These are phyloP conservation scores for Meteorus cinctellus DNA, from an alignment of 2,888 invertebrate species.

Conservation along the genomic window DNA sequence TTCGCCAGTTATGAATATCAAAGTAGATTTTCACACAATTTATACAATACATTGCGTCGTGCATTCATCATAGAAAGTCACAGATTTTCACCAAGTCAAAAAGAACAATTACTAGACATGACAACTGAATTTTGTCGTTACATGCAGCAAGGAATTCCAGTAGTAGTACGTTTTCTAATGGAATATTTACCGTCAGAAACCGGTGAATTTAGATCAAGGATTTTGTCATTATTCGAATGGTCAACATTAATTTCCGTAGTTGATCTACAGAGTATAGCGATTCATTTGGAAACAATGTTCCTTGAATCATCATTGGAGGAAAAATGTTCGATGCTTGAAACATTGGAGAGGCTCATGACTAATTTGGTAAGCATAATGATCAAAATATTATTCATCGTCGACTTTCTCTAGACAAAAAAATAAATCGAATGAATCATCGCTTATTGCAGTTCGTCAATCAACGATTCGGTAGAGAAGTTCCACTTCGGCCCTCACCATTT, in stretches of 20 bases:
- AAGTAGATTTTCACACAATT: slow-evolving; percentile 68
- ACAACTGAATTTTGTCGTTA: slow-evolving; percentile 62
- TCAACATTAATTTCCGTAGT: slow-evolving; percentile 58
- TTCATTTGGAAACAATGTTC: slow-evolving; percentile 61
- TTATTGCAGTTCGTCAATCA: slow-evolving; percentile 58
- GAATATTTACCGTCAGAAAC: slow-evolving; percentile 65
- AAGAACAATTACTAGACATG: slow-evolving; percentile 61
- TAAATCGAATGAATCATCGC: neutral
- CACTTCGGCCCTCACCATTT: slow-evolving; percentile 60
- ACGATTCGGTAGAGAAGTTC: slow-evolving; percentile 50
- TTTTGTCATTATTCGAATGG: slow-evolving; percentile 67
- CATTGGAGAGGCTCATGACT: slow-evolving; percentile 55
- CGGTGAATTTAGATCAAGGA: slow-evolving; percentile 59
- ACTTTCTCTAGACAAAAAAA: neutral
- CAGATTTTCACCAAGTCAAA: slow-evolving; percentile 61
- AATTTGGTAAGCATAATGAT: slow-evolving; percentile 61
- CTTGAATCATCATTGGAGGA: slow-evolving; percentile 59
- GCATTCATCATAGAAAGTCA: slow-evolving; percentile 66
- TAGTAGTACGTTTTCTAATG: slow-evolving; percentile 65
- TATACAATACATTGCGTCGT: slow-evolving; percentile 65
- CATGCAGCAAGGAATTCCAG: slow-evolving; percentile 69
- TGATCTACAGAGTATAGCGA: slow-evolving; percentile 53
- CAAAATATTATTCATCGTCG: slow-evolving; percentile 3
- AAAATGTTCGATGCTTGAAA: slow-evolving; percentile 65
- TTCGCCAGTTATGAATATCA: slow-evolving; percentile 66